Conservation (phyloP, 2,113 vertebrate species). For the Tichodroma muraria region DNA sequence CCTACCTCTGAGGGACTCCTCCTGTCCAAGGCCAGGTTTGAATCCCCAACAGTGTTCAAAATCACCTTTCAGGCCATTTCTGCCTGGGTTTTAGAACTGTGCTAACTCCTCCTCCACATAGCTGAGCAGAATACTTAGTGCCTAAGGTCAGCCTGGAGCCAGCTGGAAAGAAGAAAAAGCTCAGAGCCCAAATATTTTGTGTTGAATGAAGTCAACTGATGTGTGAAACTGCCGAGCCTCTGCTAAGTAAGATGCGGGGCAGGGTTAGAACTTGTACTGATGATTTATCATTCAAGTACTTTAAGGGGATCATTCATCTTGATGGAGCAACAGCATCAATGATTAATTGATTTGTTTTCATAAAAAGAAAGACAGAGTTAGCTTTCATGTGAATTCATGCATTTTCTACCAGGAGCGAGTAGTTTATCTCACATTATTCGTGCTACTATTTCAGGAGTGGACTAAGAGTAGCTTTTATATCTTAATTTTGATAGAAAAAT, state of each 20-base stretch:
- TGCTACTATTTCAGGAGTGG: background rate
- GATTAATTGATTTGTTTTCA: conserved; percentile 5
- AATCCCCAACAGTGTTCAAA: background rate
- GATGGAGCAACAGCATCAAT: background rate
- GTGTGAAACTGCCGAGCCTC: background rate
- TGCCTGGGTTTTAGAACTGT: background rate
- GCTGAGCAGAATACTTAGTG: background rate
- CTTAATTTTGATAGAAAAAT: background rate
- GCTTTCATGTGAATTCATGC: background rate
- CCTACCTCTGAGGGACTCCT: background rate
- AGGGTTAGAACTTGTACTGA: background rate
- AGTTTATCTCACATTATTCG: background rate
- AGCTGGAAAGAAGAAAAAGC: background rate
- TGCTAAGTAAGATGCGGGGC: background rate
- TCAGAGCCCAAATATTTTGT: background rate
- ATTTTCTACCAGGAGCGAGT: background rate
- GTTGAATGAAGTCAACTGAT: background rate
- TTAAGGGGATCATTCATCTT: background rate
- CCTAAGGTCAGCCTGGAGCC: background rate
- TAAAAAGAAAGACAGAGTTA: background rate
- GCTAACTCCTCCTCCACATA: background rate
- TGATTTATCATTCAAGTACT: background rate
- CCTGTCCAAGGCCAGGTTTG: background rate
- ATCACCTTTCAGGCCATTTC: background rate
- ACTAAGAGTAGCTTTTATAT: background rate